Conservation (phyloP, 1,140 invertebrate species). For the Bombus ignitus region DNA sequence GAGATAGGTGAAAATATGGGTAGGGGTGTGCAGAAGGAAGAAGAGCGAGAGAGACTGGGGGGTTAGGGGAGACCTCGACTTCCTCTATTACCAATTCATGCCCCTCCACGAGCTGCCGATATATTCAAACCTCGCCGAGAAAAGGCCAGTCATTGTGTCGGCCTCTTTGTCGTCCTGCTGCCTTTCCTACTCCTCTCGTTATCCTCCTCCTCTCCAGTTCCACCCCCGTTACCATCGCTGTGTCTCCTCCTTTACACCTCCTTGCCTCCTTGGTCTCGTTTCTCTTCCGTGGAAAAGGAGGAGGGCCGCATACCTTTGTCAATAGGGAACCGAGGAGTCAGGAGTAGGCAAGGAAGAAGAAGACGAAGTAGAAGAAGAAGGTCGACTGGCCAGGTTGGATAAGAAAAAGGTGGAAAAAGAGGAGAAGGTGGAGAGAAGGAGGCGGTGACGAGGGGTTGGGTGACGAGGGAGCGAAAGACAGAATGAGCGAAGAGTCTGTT, state of each 20-base stretch:
- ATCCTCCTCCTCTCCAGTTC: conserved; percentile 48
- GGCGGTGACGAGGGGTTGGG: neutral
- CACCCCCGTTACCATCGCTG: neutral
- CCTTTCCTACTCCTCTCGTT: conserved; percentile 65
- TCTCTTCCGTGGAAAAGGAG: conserved; percentile 59
- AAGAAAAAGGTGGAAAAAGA: conserved; percentile 52
- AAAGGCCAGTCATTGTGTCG: conserved; percentile 72
- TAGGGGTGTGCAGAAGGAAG: neutral
- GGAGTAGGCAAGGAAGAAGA: conserved; percentile 17
- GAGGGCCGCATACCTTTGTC: conserved; percentile 63
- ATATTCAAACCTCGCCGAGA: conserved; percentile 70
- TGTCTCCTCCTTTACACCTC: conserved; percentile 55
- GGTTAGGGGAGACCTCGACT: conserved; percentile 61
- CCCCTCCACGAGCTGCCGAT: conserved; percentile 65
- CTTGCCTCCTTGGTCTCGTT: conserved; percentile 53
- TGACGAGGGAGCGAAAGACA: conserved; percentile 36
- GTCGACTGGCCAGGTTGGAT: conserved; percentile 23
- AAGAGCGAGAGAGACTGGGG: neutral
- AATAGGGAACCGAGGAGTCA: conserved; percentile 49
- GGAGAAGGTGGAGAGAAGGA: neutral
- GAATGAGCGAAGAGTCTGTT: conserved; percentile 67
- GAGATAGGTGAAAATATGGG: conserved; percentile 6
- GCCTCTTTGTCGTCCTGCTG: conserved; percentile 66
- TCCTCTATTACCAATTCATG: conserved; percentile 73
- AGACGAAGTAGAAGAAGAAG: conserved; percentile 25